Evolutionary conservation across 1,140 invertebrate genomes (phyloP).

Genomic region (Drosophila truncata): DNA sequence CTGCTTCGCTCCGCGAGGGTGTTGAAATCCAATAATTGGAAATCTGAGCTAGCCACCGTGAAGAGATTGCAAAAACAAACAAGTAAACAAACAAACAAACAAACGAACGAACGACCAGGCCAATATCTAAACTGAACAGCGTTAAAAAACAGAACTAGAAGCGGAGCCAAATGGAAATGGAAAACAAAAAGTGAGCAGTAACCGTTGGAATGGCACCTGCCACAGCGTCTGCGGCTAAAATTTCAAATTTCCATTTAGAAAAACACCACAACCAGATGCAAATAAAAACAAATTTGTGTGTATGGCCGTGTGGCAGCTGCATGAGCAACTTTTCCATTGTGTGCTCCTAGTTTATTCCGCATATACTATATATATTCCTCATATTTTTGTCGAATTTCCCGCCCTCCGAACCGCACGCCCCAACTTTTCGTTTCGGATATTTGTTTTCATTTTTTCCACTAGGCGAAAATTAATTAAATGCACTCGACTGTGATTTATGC

Average conservation of each 20-base stretch:
- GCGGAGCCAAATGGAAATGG: constrained; percentile 15
- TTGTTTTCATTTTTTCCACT: constrained; percentile 50
- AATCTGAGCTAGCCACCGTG: constrained; percentile 57
- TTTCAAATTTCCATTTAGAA: constrained; percentile 58
- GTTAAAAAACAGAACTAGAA: constrained; percentile 26
- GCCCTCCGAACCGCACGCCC: background rate
- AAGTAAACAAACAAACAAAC: constrained; percentile 32
- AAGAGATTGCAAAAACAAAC: constrained; percentile 58
- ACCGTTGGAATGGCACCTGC: constrained; percentile 51
- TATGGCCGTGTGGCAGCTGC: constrained; percentile 41
- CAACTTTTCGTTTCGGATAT: constrained; percentile 40
- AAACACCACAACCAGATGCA: constrained; percentile 50
- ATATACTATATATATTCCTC: constrained; percentile 34
- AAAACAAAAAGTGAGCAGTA: constrained; percentile 52
- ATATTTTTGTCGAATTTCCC: constrained; percentile 46
- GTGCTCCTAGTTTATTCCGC: constrained; percentile 42
- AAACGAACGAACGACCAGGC: constrained; percentile 10
- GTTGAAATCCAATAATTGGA: constrained; percentile 67
- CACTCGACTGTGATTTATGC: constrained; percentile 67
- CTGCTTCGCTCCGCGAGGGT: constrained; percentile 16
- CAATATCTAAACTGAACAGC: constrained; percentile 11
- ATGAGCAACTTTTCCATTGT: constrained; percentile 56
- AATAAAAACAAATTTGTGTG: constrained; percentile 56
- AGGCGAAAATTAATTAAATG: constrained; percentile 66
- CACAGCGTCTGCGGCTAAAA: constrained; percentile 54